A percentile compares a stretch with the other conserved stretches of the same genome.
These are phyloP conservation scores for Cyanoliseus patagonus DNA, from an alignment of 2,113 vertebrate genomes.

Conservation along the genomic window DNA sequence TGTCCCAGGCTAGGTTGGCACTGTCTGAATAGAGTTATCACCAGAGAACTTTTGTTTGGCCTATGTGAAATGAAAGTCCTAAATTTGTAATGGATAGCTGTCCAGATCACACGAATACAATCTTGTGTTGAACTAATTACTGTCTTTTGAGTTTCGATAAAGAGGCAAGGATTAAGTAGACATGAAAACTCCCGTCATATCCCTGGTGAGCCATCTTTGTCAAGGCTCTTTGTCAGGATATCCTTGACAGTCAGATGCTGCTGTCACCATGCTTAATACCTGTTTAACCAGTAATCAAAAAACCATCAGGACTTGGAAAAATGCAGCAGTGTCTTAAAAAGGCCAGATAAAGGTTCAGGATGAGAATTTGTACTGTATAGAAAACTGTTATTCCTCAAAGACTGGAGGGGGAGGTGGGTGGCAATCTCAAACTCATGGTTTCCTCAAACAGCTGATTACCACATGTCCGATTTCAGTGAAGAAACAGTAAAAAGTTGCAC, in stretches of 20 bases:
- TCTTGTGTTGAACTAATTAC: neutral
- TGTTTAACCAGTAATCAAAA: neutral
- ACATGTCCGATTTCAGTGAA: neutral
- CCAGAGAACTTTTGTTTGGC: neutral
- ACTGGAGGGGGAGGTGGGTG: neutral
- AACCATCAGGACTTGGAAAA: neutral
- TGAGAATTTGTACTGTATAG: neutral
- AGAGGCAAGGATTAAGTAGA: neutral
- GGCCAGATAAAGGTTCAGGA: neutral
- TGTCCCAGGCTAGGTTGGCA: neutral
- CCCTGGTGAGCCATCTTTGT: neutral
- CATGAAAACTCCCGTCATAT: neutral
- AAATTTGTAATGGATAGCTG: neutral
- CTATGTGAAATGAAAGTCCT: neutral
- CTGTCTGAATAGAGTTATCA: slow-evolving; percentile 1
- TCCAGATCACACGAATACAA: neutral
- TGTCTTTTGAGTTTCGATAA: neutral
- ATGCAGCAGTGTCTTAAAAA: neutral
- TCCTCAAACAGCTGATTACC: neutral
- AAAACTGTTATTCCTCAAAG: neutral
- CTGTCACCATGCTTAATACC: neutral
- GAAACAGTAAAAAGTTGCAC: neutral
- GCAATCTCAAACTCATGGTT: neutral
- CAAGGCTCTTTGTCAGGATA: neutral
- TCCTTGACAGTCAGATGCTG: neutral